Evolutionary conservation across 2,113 vertebrate genomes (phyloP).

Genomic region (Gracilinanus agilis): DNA sequence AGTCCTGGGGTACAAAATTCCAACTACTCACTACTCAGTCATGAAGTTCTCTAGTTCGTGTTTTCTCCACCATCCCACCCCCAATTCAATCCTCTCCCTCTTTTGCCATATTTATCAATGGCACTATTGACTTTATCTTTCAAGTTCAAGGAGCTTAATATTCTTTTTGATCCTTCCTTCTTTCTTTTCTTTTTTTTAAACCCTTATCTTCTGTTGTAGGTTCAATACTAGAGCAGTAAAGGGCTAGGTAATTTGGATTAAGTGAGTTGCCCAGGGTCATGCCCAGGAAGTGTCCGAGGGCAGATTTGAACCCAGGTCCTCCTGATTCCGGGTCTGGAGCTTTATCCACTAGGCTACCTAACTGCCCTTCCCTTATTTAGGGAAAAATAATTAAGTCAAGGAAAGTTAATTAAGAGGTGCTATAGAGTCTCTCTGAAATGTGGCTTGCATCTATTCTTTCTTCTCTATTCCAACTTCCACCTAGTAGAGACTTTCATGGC

Average conservation of each 20-base stretch:
- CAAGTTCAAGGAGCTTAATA: neutral
- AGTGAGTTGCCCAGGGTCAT: no score
- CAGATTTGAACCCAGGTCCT: no score
- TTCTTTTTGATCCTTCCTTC: neutral
- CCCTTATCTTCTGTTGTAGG: no score
- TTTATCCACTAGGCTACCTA: no score
- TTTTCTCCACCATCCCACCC: neutral
- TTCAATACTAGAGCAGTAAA: no score
- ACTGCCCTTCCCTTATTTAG: neutral
- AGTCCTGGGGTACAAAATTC: no score
- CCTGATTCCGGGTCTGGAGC: no score
- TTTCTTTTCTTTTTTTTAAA: neutral
- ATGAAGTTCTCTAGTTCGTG: neutral
- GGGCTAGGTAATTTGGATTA: no score
- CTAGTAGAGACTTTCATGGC: neutral
- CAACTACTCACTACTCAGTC: no score
- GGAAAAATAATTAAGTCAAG: neutral
- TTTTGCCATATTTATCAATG: neutral
- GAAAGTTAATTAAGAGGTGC: neutral
- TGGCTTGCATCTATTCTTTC: neutral
- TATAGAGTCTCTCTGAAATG: neutral
- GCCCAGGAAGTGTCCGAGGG: no score
- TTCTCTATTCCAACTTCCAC: neutral
- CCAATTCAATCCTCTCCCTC: neutral
- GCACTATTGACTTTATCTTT: neutral